Evolutionary conservation across 2,888 invertebrate genomes (phyloP), one percentile per base, ranked within the genome.

Genomic region (Himalopsyche anomala): DNA sequence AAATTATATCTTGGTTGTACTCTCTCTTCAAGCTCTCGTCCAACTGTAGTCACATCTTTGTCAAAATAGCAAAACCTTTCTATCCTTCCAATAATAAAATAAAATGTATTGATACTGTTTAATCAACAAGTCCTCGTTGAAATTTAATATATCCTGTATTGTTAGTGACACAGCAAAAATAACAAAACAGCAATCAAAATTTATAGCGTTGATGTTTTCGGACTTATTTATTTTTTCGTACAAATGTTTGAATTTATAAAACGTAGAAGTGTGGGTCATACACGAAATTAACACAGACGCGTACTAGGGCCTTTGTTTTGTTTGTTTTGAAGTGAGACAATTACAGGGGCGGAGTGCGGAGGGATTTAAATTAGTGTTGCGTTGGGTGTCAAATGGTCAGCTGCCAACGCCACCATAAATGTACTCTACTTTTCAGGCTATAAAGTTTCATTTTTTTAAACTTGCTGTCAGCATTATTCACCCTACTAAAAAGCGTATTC

Each of bases 261-360:
- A 11, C 62, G 62, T 62, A 9, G 6, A 28, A 19, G 62, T 19
- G 19, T 19, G 62, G 19, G 62, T 62, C 62, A 62, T 62, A 62
- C 62, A 62, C 62, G 62, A 62, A 62, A 62, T 62, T 62, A 62
- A 62, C 62, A 62, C 62, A 62, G 62, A 19, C 62, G 62, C 62
- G 62, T 62, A 28, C 19, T 62, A 19, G 62, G 19, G 28, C 62
- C 19, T 62, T 62, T 62, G 62, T 62, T 62, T 62, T 62, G 62
- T 62, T 62, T 62, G 62, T 62, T 62, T 62, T 62, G 62, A 62
- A 62, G 62, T 62, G 62, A 62, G 62, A 62, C 62, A 62, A 62
- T 62, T 62, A 62, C 62, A 62, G 62, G 62, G 62, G 62, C 62
- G 62, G 62, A 62, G 62, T 19, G 62, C 19, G 62, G 62, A 62